phyloP scores from a whole-genome alignment of 2,113 vertebrate species.

The Orientallactaga bullata region DNA sequence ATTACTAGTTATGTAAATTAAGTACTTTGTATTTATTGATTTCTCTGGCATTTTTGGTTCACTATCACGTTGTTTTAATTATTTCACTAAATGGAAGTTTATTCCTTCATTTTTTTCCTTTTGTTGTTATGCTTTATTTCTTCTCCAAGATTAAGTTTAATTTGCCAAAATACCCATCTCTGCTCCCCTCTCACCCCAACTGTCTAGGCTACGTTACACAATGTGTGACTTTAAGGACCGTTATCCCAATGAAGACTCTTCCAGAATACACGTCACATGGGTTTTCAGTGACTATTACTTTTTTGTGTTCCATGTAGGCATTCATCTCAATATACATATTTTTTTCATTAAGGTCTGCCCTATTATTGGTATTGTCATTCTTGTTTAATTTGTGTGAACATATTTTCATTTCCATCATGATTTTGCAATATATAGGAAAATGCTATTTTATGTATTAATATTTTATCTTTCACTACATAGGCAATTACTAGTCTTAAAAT shows the following conservation, averaged over 20 bases:
- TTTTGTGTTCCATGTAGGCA: not conserved
- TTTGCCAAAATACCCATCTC: not conserved
- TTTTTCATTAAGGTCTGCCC: not conserved
- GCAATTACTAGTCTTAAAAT: not conserved
- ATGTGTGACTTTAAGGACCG: not conserved
- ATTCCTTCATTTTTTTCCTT: not conserved
- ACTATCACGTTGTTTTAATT: conserved; percentile 1
- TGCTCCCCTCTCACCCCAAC: not conserved
- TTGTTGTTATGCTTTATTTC: not conserved
- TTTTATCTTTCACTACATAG: not conserved
- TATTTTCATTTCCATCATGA: not conserved
- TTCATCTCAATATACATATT: not conserved
- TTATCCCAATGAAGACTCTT: not conserved
- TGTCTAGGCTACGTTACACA: not conserved
- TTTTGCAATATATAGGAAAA: not conserved
- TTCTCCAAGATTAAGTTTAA: conserved; percentile 21
- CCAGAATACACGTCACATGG: not conserved
- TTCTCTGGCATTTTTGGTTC: not conserved
- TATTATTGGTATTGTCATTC: not conserved
- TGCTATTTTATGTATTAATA: not conserved
- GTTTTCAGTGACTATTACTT: not conserved
- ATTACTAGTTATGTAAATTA: not conserved
- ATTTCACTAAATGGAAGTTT: conserved; percentile 24
- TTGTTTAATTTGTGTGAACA: not conserved
- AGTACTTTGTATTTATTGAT: not conserved